These are phyloP conservation scores for Hydractinia symbiolongicarpus DNA, from an alignment of 30 jellyfish, hydroid and myxozoan species.

Conservation along the genomic window DNA sequence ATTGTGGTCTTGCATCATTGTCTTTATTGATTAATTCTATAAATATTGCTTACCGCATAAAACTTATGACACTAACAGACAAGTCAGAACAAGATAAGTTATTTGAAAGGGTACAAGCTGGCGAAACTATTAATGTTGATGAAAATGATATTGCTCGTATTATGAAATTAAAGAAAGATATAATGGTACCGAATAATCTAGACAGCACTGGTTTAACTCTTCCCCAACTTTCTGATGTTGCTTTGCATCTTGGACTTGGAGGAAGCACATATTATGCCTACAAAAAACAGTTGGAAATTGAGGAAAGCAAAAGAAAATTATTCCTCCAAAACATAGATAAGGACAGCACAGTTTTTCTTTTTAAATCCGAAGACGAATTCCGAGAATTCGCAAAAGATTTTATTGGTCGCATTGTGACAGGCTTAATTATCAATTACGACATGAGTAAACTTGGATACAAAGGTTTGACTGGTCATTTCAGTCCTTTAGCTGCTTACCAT, in stretches of 20 bases:
- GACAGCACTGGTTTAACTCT: slow-evolving; percentile 11
- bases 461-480: slow-evolving; percentile 43
- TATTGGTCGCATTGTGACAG: slow-evolving; percentile 1
- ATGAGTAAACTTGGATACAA: slow-evolving; percentile 51
- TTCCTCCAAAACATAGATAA: background rate
- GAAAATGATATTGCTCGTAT: background rate
- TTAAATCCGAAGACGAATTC: slow-evolving; percentile 12
- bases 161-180: background rate
- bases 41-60: background rate
- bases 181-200: background rate
- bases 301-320: background rate
- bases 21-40: slow-evolving; percentile 10
- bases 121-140: background rate
- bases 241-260: slow-evolving; percentile 3
- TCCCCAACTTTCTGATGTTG: background rate
- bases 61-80: background rate
- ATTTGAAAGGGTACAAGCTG: background rate
- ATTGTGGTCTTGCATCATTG: slow-evolving; percentile 31
- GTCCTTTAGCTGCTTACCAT: slow-evolving; percentile 66
- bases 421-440: slow-evolving; percentile 37
- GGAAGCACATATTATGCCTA: slow-evolving; percentile 16
- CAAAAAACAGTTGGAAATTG: background rate
- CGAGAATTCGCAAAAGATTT: background rate
- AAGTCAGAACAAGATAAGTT: background rate
- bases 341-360: background rate